Evolutionary conservation across 37 sponge, comb jelly and placozoan genomes (phyloP), one percentile per base, ranked within the genome.

Genomic region (Aplysina aerophoba): DNA sequence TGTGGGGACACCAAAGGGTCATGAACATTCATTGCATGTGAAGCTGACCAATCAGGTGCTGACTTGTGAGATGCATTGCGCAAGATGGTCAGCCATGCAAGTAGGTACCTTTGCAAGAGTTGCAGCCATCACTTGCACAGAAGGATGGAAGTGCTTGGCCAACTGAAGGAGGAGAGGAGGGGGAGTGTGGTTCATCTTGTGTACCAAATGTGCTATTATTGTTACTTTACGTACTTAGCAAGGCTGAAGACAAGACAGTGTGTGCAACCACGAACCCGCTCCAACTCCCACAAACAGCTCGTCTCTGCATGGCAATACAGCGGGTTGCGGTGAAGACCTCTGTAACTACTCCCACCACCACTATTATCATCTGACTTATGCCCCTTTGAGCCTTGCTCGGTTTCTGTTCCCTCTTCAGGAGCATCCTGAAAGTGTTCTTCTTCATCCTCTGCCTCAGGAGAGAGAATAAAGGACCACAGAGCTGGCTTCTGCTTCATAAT

Each of bases 271-370:
- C 50, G 50, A 44, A 44, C 97, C 60, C 41, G 41, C 15, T 60
- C 56, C 41, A 97, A 59, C 74, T 97, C 98, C 98, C 98, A 97
- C 53, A 95, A 83, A 83, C 89, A 93, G 12, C 88, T 82, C 21
- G 50, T 39, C 71, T 95, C 95, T 53, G 98, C 96, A 44, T 83
- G 61, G 79, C 89, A 91, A 67, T 89, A 93, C 36, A 90, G 81
- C 24, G 98, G 98, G 60, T 97, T 95, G 25, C 95, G 69, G 34
- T 80, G 54, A 0, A 19, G 27, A 19, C 85, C 53, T 28, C n/a
- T 69, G 62, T 95, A 95, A 6, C 19, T 53, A 79, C 41, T 59
- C 57, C 36, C 40, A 59, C n/a, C 73, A 56, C 36, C 40, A 59
- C n/a, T 61, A 56, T 37, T 36, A 22, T 55, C 44, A 1, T 21